These are phyloP conservation scores for Nipponia nippon DNA, from an alignment of 2,113 vertebrate species.

Conservation along the genomic window DNA sequence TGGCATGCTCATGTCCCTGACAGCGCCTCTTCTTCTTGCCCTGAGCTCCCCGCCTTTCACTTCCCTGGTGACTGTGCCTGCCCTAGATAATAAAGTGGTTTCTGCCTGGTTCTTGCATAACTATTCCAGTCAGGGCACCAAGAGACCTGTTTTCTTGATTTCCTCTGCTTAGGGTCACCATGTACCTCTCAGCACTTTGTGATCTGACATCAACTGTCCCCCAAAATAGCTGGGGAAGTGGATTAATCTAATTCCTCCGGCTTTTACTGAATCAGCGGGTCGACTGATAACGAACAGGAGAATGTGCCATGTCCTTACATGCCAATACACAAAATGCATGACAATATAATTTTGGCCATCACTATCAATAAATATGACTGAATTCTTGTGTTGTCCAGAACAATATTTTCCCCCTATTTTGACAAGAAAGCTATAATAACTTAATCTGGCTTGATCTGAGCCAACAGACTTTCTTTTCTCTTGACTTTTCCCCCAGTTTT, in stretches of 20 bases:
- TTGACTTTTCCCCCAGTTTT: neutral
- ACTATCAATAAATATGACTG: neutral
- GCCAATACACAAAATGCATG: neutral
- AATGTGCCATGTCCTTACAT: neutral
- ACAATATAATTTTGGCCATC: neutral
- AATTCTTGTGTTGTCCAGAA: neutral
- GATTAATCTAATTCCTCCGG: neutral
- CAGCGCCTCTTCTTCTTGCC: neutral
- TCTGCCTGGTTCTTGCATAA: neutral
- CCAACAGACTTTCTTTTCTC: neutral
- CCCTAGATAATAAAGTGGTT: neutral
- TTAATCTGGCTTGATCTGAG: neutral
- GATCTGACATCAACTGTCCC: neutral
- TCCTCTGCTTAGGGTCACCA: neutral
- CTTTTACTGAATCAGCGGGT: neutral
- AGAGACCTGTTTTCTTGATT: neutral
- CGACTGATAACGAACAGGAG: neutral
- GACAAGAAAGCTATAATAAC: neutral
- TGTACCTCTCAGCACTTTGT: neutral
- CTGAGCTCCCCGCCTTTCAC: neutral
- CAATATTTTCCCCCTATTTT: neutral
- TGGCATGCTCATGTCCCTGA: accelerated
- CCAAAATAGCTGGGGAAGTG: neutral
- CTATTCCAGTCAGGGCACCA: neutral
- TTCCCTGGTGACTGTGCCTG: neutral